Evolutionary conservation across 2,888 invertebrate genomes (phyloP), one percentile per base, ranked within the genome.

Genomic region (Rhagophthalmus giganteus): DNA sequence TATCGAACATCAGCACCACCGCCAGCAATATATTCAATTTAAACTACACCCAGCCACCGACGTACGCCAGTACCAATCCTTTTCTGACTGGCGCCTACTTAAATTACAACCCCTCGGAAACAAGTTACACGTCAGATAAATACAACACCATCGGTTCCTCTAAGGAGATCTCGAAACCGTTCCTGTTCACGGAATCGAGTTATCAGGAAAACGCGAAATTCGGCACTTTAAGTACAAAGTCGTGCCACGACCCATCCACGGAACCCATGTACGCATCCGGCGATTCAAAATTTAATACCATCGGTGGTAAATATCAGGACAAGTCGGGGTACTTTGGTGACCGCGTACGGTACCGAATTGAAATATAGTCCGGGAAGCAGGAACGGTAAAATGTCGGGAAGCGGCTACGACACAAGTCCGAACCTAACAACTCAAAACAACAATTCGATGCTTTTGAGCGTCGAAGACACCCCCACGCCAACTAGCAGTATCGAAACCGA

Each of bases 401-500:
- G 63, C 44, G 59, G 56, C 25, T 68, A 63, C 47, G 71, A 70
- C 26, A 63, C 64, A 1, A 69, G 68, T 55, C 66, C 69, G 1
- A 68, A 64, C 39, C n/a, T n/a, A n/a, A 58, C 65, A 7, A 64
- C 61, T 3, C 68, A 69, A 42, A 59, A 55, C 38, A 58, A 46
- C 37, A 42, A 34, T 24, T 45, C 44, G 13, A 42, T 38, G 33
- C 60, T 71, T 57, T 50, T 73, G 48, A 67, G 69, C 25, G 74
- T 74, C 11, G 74, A 74, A 53, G 81, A 81, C 46, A 79, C 79
- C 25, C 76, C 79, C 15, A 81, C 81, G 1, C 81, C 81, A 2
- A 80, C 81, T 1, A 80, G 80, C 63, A 80, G 80, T 62, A 79
- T 80, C 54, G 81, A 80, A 67, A 80, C 81, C 1, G 81, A 81